Evolutionary conservation across 1,140 invertebrate genomes (phyloP).

Genomic region (Metopolophium dirhodum): DNA sequence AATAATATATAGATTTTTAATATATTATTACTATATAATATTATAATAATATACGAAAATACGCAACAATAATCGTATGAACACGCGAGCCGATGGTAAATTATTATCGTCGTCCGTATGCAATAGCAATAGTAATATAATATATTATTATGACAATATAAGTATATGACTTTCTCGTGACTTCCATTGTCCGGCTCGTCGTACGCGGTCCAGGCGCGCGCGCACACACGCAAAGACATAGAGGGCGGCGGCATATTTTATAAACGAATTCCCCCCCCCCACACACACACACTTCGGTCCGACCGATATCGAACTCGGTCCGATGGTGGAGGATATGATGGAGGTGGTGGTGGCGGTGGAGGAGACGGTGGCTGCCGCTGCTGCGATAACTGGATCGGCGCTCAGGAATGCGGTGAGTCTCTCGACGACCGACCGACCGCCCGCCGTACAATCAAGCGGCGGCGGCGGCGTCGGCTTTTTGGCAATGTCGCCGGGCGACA

Average conservation of each 20-base stretch:
- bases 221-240: neutral
- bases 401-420: slow-evolving; percentile 45
- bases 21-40: too few species aligned
- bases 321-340: neutral
- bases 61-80: neutral
- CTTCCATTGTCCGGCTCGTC: slow-evolving; percentile 26
- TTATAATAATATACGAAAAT: neutral
- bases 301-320: neutral
- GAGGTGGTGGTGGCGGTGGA: neutral
- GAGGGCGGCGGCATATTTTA: neutral
- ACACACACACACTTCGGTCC: too few species aligned
- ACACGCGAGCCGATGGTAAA: neutral
- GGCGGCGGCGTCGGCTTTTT: slow-evolving; percentile 31
- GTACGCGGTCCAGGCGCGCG: neutral
- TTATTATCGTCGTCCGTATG: neutral
- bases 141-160: neutral
- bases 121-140: neutral
- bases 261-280: neutral
- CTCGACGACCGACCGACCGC: neutral
- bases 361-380: neutral
- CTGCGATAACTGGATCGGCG: slow-evolving; percentile 54
- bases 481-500: slow-evolving; percentile 41
- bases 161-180: neutral
- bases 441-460: neutral
- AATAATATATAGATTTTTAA: too few species aligned